Evolutionary conservation across 2,113 vertebrate species (phyloP), one percentile per base, ranked within the genome.

Genomic region (Polyodon spathula): DNA sequence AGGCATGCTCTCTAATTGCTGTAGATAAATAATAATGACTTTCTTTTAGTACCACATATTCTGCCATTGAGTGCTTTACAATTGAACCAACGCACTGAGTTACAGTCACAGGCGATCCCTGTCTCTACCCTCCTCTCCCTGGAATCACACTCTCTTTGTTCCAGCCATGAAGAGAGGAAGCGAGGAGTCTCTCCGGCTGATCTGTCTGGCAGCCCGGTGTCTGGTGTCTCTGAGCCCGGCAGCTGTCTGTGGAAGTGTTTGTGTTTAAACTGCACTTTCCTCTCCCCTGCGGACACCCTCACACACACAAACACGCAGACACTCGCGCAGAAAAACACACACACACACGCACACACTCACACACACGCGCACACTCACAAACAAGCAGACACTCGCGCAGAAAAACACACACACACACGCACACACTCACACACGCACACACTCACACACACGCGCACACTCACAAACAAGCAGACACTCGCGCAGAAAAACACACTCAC

Each of bases 111-210:
- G 44, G 55, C 61, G 50, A 27, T 12, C 58, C 59, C 9, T 48
- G 15, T 50, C 63, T 61, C 46, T 62, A 40, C 40, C 60, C 12
- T 41, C 37, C 1, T 61, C 40, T 59, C n/a, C 44, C 59, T 44
- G 50, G 43, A 46, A 50, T 42, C 40, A 56, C 51, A 58, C 61
- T 66, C 66, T 69, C n/a, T n/a, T n/a, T n/a, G n/a, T n/a, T n/a
- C n/a, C n/a, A n/a, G n/a, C n/a, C n/a, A n/a, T n/a, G n/a, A n/a
- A n/a, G n/a, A n/a, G n/a, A n/a, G n/a, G n/a, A n/a, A n/a, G n/a
- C n/a, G n/a, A n/a, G n/a, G n/a, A n/a, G n/a, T n/a, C n/a, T n/a
- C n/a, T n/a, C n/a, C n/a, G n/a, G n/a, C n/a, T n/a, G n/a, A n/a
- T n/a, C n/a, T n/a, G n/a, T n/a, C n/a, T n/a, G n/a, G n/a, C n/a